Evolutionary conservation across 2,888 invertebrate genomes (phyloP), one percentile per base, ranked within the genome.

Genomic region (Phalera bucephala): DNA sequence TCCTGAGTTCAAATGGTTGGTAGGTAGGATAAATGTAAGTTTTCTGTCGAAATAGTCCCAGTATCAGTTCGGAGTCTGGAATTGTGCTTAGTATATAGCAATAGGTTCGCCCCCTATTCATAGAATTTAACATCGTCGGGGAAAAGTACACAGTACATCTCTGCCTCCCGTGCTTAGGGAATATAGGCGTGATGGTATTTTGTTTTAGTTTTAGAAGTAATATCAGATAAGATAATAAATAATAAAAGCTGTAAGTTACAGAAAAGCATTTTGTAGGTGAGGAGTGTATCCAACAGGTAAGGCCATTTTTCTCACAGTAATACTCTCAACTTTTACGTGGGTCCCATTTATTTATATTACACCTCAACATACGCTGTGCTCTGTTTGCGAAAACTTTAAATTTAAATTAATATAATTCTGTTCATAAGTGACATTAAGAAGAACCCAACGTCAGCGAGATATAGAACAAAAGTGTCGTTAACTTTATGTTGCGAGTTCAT

Each of bases 341-440:
- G 11, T 28, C 3, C 19, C 29, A 29, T 29, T 29, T 9, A 19
- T 29, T 29, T n/a, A 10, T 29, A 29, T 29, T 29, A 28, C 28
- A 10, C 25, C 10, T 13, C 8, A 12, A 8, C 13, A 14, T 14
- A 14, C 13, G 27, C 10, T 19, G 29, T 7, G 6, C 10, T 10
- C 3, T 29, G 29, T 29, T 19, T 19, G 29, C 19, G 29, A 29
- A 29, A 29, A 29, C 29, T 29, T 29, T 29, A 29, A 27, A 28
- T 28, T 27, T 14, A 27, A 14, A 27, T 14, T 14, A 17, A 6
- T 3, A 6, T 17, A 26, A 26, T n/a, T 14, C 25, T 2, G 25
- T 14, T 27, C n/a, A n/a, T 14, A 7, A 25, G 12, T 25, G n/a
- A 7, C 11, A 25, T 25, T 12, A 25, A 25, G 2, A 6, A 25